Percentiles rank a stretch among this genome's conserved stretches.
Conservation (phyloP, 2,797 vertebrate genomes). For the Tachyglossus aculeatus region DNA sequence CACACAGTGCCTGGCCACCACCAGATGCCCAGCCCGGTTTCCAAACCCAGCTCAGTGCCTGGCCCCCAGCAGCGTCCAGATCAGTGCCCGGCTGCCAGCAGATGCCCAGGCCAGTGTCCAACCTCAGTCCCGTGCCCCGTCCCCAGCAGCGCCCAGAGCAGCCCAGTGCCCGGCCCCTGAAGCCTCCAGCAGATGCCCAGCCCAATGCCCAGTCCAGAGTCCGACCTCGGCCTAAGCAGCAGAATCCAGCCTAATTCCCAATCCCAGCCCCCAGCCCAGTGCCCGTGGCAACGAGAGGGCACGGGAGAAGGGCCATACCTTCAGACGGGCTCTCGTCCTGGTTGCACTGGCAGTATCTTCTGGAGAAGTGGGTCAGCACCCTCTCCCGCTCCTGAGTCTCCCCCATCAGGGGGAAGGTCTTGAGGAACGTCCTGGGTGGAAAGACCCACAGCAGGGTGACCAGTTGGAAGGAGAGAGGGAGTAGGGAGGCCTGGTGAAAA, state of each 20-base stretch:
- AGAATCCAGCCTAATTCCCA: too few species aligned
- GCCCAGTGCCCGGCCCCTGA: background rate
- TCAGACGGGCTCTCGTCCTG: conserved; percentile 85
- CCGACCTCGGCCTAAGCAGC: background rate
- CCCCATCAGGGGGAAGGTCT: conserved; percentile 94
- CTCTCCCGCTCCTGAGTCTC: conserved; percentile 96
- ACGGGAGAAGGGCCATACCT: conserved; percentile 69
- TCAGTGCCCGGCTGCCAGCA: background rate
- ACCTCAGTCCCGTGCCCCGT: background rate
- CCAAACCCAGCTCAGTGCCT: too few species aligned
- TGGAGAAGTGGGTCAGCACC: conserved; percentile 93
- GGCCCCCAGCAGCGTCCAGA: background rate
- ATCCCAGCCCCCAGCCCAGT: too few species aligned
- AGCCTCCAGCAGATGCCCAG: background rate
- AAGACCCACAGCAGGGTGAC: background rate
- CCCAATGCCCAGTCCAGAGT: background rate
- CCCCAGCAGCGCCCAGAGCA: background rate
- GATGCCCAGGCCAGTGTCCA: background rate
- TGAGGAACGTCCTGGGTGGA: conserved; percentile 86
- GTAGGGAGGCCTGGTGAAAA: too few species aligned
- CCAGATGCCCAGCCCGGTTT: too few species aligned
- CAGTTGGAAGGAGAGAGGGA: too few species aligned
- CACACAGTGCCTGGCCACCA: too few species aligned
- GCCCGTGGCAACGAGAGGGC: rapidly evolving
- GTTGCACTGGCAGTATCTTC: conserved; percentile 91